Conservation (phyloP, 2,888 invertebrate genomes). For the Sepioteuthis lessoniana region DNA sequence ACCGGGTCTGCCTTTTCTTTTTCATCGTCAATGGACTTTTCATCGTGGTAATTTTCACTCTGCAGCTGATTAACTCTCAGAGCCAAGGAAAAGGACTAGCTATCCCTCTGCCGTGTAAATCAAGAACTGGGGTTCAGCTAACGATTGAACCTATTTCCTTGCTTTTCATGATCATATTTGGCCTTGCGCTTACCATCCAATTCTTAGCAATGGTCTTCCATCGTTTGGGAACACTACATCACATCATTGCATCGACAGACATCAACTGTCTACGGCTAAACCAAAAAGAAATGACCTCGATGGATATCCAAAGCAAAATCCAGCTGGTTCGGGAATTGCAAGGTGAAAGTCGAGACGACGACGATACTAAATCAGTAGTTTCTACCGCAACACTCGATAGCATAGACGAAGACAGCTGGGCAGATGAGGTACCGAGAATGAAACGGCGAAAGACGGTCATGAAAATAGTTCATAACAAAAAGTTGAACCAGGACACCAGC, state of each 20-base stretch:
- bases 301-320: constrained; percentile 67
- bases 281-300: constrained; percentile 62
- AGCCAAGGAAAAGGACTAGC: constrained; percentile 57
- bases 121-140: constrained; percentile 55
- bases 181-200: constrained; percentile 94
- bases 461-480: constrained; percentile 58
- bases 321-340: constrained; percentile 66
- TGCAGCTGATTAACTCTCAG: constrained; percentile 86
- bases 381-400: constrained; percentile 60
- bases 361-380: constrained; percentile 63
- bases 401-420: constrained; percentile 63
- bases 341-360: constrained; percentile 66
- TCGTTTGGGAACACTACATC: constrained; percentile 96
- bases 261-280: constrained; percentile 76
- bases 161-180: constrained; percentile 98
- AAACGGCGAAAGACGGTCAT: constrained; percentile 62
- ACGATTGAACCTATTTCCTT: constrained; percentile 77
- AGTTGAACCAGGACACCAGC: constrained; percentile 55
- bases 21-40: constrained; percentile 99
- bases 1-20: constrained; percentile 84
- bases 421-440: constrained; percentile 63
- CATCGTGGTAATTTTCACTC: constrained; percentile 97
- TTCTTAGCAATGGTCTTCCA: constrained; percentile 99
- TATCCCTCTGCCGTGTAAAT: constrained; percentile 60
- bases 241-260: constrained; percentile 95